Conservation (phyloP, 2,888 invertebrate genomes). For the Apamea anceps region DNA sequence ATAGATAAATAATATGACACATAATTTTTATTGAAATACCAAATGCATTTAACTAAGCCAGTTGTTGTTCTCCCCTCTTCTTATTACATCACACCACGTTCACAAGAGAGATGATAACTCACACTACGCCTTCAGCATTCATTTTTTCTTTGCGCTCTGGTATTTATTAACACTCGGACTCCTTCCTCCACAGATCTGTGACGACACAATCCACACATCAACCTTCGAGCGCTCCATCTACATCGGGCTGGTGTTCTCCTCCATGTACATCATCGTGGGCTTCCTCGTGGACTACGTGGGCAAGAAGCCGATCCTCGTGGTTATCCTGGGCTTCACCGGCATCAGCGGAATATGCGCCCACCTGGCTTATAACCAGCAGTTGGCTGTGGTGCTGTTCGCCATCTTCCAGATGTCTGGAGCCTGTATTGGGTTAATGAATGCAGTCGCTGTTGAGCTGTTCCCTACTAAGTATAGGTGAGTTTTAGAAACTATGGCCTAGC, state of each 20-base stretch:
- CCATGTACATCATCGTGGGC: constrained; percentile 92
- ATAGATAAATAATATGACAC: no score
- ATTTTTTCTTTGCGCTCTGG: not conserved
- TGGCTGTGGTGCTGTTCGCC: constrained; percentile 91
- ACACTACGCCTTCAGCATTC: not conserved
- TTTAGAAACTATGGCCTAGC: not conserved
- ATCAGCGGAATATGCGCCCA: constrained; percentile 91
- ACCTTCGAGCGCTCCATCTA: constrained; percentile 92
- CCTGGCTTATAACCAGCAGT: constrained; percentile 89
- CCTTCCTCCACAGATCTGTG: constrained; percentile 80
- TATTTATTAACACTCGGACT: not conserved
- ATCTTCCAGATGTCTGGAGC: constrained; percentile 90
- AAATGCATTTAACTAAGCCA: no score
- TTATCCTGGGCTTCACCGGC: constrained; percentile 88
- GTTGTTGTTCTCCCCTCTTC: no score
- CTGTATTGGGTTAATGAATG: constrained; percentile 90
- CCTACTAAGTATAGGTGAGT: constrained; percentile 89
- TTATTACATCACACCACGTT: not conserved
- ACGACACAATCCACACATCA: constrained; percentile 89
- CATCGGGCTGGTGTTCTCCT: constrained; percentile 92
- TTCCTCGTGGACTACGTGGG: constrained; percentile 89
- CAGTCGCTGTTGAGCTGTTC: constrained; percentile 90
- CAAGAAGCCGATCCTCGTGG: constrained; percentile 90
- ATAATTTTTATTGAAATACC: no score
- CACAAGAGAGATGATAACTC: not conserved